A percentile compares a stretch with the other conserved stretches of the same genome.
Evolutionary conservation across 2,888 invertebrate genomes (phyloP).

Genomic region (Lacanobia wlatinum): DNA sequence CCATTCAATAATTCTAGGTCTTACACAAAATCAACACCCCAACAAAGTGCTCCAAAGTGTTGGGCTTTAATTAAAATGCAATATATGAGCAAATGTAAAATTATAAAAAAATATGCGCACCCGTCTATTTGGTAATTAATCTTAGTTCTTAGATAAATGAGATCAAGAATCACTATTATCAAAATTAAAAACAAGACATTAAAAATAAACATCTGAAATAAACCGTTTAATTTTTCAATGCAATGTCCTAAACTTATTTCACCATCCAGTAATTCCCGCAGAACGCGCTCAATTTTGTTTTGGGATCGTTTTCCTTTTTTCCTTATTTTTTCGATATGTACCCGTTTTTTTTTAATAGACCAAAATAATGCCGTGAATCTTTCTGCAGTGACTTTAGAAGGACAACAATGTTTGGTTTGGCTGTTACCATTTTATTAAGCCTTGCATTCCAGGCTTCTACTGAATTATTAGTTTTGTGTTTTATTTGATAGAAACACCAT

Average conservation of each 20-base stretch:
- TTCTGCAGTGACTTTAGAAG: not conserved
- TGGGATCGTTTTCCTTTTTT: not conserved
- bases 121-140: too few species aligned
- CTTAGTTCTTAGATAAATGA: too few species aligned
- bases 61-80: too few species aligned
- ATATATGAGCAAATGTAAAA: too few species aligned
- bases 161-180: too few species aligned
- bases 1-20: too few species aligned
- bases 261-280: not conserved
- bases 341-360: not conserved
- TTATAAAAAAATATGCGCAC: too few species aligned
- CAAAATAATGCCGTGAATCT: not conserved
- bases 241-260: slow-evolving; percentile 1
- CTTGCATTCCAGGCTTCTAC: slow-evolving; percentile 15
- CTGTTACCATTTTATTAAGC: slow-evolving; percentile 13
- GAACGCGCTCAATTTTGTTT: not conserved
- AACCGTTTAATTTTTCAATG: not conserved
- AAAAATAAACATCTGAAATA: too few species aligned
- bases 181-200: too few species aligned
- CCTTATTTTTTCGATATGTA: not conserved
- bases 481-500: not conserved
- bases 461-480: not conserved
- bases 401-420: slow-evolving; percentile 11
- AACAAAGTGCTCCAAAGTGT: too few species aligned
- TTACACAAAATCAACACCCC: too few species aligned